Base-by-base conservation (phyloP, 1,140 invertebrate genomes). In the Nasonia giraulti region DNA sequence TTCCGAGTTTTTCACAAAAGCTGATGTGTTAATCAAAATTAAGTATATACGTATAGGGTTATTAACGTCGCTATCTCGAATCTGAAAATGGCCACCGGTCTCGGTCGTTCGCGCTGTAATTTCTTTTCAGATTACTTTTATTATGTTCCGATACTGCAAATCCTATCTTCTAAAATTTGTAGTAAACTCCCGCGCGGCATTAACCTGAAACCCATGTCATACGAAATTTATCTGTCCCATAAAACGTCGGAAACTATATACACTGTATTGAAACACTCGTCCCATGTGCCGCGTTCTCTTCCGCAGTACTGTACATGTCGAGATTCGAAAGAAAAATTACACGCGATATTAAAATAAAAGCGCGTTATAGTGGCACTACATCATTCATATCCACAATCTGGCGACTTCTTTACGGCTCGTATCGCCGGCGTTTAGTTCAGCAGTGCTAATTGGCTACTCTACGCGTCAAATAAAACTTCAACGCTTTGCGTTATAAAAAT, bases 151-250 rank as follows among this genome's bases (percentile, higher is more conserved):
- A 75, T 75, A 75, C 40, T n/a, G 23, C 40, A 75, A 75, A 75
- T 75, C 37, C 74, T 76, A 76, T 23, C 37, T 23, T 76, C 37
- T 76, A 23, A 76, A 76, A 47, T 76, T 47, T 76, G 74, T 76
- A 76, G 74, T 76, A 50, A 76, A 76, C 74, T 50, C 33, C 33
- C 33, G 5, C 40, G 20, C 47, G 74, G 33, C 14, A 80, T 80
- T 71, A 80, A 47, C 37, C 68, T 80, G 33, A 80, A 50, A 80
- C 73, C 78, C 50, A 80, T 71, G 23, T 80, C 14, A 71, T 14
- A 31, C 71, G 68, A 47, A 80, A 80, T 80, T 71, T 80, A 71
- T 71, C 37, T n/a, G 40, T 37, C 3, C 68, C 17, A 68, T 80
- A 76, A 76, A 74, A 76, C 23, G 74, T 50, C 12, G 20, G 40